Evolutionary conservation across 2,113 vertebrate species (phyloP), one percentile per base, ranked within the genome.

Genomic region (Platichthys flesus): DNA sequence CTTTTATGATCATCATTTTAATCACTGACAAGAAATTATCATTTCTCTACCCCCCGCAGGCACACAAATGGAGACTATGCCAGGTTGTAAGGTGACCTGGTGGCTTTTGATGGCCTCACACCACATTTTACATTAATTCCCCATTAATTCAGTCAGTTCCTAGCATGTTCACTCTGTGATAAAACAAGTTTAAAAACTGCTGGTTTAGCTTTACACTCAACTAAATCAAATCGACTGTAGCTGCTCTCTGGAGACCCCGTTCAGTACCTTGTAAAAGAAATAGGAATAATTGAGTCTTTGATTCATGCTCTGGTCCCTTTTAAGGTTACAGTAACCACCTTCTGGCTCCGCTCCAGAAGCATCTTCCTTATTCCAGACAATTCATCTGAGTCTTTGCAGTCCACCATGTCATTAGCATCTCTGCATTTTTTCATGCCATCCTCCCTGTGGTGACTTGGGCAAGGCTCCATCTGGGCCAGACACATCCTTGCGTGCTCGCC

Each of bases 391-490:
- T 63, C 40, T 20, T 62, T 28, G 37, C 72, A n/a, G 59, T 64
- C 75, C 37, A 13, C 20, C 42, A 7, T 55, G 69, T n/a, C 31
- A 31, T 31, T 31, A 31, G 31, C 6, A 31, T 31, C 31, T 31
- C 5, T 4, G 40, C 8, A 7, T 31, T 28, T 63, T 67, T 70
- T 61, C 51, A 18, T 16, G 52, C 55, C 68, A 4, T 60, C 54
- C 54, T 58, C 64, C 74, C 81, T 15, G 58, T 49, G 74, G 45
- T 3, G 76, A 81, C 71, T 81, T 54, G 82, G 76, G 84, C 81
- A 57, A 66, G 13, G 16, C 71, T 90, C 88, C 88, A 85, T 88
- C 85, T 88, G 86, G 84, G 56, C 66, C 4, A 57, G 66, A 91
- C 80, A 78, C 84, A 52, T 76, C 82, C 82, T 61, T 82, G 82